Conservation (phyloP, 2,113 vertebrate species). For the Perca schrenkii region DNA sequence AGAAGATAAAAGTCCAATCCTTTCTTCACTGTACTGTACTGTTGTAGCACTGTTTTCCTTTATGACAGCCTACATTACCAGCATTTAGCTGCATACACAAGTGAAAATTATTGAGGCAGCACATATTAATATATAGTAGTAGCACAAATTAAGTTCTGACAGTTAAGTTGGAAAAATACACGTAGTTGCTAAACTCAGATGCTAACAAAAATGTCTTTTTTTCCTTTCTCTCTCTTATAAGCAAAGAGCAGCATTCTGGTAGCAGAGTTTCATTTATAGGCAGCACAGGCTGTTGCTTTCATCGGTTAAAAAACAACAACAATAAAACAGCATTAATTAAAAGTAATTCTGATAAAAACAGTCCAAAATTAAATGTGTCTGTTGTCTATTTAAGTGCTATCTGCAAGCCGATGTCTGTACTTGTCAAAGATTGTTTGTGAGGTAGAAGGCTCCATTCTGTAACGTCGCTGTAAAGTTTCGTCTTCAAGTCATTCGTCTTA, state of each 20-base stretch:
- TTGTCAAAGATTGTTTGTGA: neutral
- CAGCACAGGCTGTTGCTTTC: too few species aligned
- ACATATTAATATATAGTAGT: too few species aligned
- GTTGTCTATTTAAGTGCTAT: neutral
- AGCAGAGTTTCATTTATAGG: neutral
- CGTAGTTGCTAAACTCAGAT: neutral
- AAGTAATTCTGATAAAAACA: neutral
- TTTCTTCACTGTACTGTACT: neutral
- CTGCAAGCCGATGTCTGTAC: neutral
- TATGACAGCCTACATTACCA: neutral
- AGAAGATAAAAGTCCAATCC: neutral
- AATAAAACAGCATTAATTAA: neutral
- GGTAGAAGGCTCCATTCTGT: too few species aligned
- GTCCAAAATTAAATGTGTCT: neutral
- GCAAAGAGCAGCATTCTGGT: neutral
- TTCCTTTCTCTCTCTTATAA: neutral
- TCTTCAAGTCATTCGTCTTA: neutral
- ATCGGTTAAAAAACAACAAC: neutral
- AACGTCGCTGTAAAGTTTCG: too few species aligned
- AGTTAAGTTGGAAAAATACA: neutral
- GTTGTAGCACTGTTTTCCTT: too few species aligned
- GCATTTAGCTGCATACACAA: neutral
- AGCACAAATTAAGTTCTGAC: too few species aligned
- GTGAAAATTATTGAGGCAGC: neutral
- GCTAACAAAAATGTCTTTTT: neutral